A percentile compares a stretch with the other conserved stretches of the same genome.
Evolutionary conservation across 2,797 vertebrate genomes (phyloP).

Genomic region (Potorous gilbertii): DNA sequence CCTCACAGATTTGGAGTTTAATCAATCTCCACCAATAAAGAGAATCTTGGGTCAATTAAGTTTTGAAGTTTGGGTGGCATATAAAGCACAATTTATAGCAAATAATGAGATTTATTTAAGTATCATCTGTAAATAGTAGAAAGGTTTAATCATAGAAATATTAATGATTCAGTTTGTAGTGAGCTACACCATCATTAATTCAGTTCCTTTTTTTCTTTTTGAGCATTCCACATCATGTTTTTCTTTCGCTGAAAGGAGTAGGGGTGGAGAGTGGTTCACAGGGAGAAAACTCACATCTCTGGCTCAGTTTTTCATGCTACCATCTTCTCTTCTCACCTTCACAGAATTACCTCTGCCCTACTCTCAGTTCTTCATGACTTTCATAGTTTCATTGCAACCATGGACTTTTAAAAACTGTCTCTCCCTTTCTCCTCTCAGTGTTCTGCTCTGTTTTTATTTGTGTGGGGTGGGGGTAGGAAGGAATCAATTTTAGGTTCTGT

Average conservation of each 20-base stretch:
- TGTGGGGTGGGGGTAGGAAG: no score
- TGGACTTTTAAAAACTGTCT: background rate
- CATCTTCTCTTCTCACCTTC: background rate
- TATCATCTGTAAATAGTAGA: background rate
- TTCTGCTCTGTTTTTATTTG: background rate
- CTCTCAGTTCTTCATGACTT: background rate
- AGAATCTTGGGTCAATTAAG: background rate
- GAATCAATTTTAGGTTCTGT: background rate
- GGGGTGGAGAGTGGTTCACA: background rate
- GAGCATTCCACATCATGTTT: background rate
- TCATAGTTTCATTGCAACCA: background rate
- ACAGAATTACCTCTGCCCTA: background rate
- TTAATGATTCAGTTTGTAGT: background rate
- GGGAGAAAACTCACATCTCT: background rate
- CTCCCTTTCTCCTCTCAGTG: background rate
- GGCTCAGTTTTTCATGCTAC: background rate
- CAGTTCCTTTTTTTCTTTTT: background rate
- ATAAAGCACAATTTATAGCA: background rate
- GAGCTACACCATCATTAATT: background rate
- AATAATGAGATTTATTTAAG: background rate
- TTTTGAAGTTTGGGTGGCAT: background rate
- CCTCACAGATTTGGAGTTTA: background rate
- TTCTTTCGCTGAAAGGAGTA: background rate
- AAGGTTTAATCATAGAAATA: background rate
- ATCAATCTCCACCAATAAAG: background rate